These are phyloP conservation scores for Pipra filicauda DNA, from an alignment of 2,113 vertebrate species.

Conservation along the genomic window DNA sequence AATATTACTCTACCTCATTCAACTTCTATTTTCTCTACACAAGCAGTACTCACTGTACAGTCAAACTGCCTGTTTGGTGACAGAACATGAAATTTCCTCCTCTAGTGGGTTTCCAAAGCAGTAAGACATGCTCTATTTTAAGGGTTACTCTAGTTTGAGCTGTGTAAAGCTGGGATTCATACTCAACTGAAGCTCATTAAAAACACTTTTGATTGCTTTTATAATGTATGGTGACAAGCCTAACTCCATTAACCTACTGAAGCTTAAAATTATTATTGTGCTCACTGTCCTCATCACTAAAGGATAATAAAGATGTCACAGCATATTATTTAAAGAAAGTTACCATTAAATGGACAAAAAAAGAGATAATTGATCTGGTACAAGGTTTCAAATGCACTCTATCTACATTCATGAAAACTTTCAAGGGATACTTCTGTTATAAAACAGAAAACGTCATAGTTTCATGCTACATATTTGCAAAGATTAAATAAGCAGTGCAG, in stretches of 20 bases:
- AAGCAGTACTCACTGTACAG: not conserved
- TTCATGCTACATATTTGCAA: not conserved
- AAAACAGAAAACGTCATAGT: not conserved
- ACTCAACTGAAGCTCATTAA: not conserved
- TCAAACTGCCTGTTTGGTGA: not conserved
- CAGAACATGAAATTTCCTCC: not conserved
- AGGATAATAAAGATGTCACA: constrained; percentile 47
- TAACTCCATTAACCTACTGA: constrained; percentile 34
- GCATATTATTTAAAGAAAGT: constrained; percentile 9
- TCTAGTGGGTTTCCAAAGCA: not conserved
- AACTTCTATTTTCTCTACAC: not conserved
- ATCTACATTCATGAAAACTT: not conserved
- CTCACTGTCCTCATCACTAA: constrained; percentile 26
- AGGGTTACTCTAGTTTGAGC: not conserved
- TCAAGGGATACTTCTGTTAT: not conserved
- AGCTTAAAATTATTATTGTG: constrained; percentile 45
- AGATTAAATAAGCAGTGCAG: not conserved
- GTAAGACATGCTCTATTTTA: not conserved
- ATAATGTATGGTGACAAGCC: not conserved
- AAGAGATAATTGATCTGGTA: not conserved
- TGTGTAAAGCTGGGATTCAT: not conserved
- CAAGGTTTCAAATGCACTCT: not conserved
- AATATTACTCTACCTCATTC: not conserved
- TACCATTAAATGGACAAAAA: not conserved
- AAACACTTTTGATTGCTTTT: constrained; percentile 35